These are phyloP conservation scores for Aplocera efformata DNA, from an alignment of 2,888 invertebrate species.

Conservation along the genomic window DNA sequence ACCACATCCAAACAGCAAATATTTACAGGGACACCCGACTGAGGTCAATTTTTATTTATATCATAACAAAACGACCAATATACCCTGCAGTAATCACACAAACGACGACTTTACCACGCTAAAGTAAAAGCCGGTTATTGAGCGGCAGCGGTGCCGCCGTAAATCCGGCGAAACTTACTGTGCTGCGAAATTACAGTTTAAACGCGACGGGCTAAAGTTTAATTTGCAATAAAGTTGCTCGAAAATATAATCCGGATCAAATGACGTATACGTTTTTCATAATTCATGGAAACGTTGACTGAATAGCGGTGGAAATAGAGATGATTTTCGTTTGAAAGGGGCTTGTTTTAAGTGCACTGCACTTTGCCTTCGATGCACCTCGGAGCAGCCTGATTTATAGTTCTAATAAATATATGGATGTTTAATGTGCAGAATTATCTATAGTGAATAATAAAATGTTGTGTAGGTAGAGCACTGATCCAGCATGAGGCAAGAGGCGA, in stretches of 20 bases:
- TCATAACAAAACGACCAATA: slow-evolving; percentile 38
- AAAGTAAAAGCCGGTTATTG: slow-evolving; percentile 29
- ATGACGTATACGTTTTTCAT: slow-evolving; percentile 25
- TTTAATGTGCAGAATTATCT: slow-evolving; percentile 74
- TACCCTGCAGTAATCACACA: not conserved
- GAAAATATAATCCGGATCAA: slow-evolving; percentile 30
- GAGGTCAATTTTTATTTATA: slow-evolving; percentile 68
- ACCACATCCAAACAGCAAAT: slow-evolving; percentile 65
- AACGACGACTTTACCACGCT: slow-evolving; percentile 24
- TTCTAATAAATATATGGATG: slow-evolving; percentile 76
- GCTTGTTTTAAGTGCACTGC: slow-evolving; percentile 62
- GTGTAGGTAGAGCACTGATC: slow-evolving; percentile 11
- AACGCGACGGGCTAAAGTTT: slow-evolving; percentile 43
- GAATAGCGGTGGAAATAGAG: slow-evolving; percentile 13
- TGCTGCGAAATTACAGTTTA: slow-evolving; percentile 51
- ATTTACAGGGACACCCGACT: slow-evolving; percentile 71
- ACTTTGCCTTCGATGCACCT: slow-evolving; percentile 73
- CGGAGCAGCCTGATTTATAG: slow-evolving; percentile 74
- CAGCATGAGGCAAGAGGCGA: not conserved
- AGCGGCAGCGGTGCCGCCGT: slow-evolving; percentile 31
- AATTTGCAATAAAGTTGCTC: slow-evolving; percentile 43
- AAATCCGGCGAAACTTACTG: slow-evolving; percentile 44
- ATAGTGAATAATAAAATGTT: slow-evolving; percentile 46
- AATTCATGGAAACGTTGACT: slow-evolving; percentile 17
- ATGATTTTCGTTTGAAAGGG: slow-evolving; percentile 24